phyloP scores from a whole-genome alignment of 2,113 vertebrate genomes.

The Podilymbus podiceps region DNA sequence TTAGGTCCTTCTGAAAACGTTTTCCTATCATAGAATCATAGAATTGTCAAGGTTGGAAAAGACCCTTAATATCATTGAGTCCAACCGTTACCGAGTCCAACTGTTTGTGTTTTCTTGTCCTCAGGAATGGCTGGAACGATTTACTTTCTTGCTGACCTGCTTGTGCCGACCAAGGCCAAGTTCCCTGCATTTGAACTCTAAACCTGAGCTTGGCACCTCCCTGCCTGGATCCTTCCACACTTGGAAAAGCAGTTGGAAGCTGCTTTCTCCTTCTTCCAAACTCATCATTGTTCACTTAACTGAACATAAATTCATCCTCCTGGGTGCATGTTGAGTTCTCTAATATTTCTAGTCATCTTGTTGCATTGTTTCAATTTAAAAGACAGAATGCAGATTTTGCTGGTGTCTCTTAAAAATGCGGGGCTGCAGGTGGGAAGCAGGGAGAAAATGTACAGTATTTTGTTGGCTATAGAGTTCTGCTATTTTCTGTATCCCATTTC shows the following conservation, averaged over 20 bases:
- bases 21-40: no score
- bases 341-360: background rate
- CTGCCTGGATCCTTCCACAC: background rate
- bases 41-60: no score
- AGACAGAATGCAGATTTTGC: background rate
- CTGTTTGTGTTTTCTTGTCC: background rate
- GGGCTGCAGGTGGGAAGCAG: background rate
- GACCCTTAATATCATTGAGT: no score
- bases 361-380: background rate
- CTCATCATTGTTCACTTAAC: background rate
- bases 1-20: background rate
- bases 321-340: background rate
- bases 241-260: background rate
- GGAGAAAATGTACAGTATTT: constrained; percentile 23
- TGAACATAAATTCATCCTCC: background rate
- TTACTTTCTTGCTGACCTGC: constrained; percentile 92
- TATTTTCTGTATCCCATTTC: constrained; percentile 21
- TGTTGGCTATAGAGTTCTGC: constrained; percentile 22
- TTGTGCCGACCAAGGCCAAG: constrained; percentile 85
- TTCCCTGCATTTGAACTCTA: constrained; percentile 94
- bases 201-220: constrained; percentile 8
- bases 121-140: constrained; percentile 97
- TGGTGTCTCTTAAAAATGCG: background rate
- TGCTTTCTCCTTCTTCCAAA: background rate
- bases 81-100: no score